Base-by-base conservation (phyloP, 2,113 vertebrate species). In the Amia ocellicauda region DNA sequence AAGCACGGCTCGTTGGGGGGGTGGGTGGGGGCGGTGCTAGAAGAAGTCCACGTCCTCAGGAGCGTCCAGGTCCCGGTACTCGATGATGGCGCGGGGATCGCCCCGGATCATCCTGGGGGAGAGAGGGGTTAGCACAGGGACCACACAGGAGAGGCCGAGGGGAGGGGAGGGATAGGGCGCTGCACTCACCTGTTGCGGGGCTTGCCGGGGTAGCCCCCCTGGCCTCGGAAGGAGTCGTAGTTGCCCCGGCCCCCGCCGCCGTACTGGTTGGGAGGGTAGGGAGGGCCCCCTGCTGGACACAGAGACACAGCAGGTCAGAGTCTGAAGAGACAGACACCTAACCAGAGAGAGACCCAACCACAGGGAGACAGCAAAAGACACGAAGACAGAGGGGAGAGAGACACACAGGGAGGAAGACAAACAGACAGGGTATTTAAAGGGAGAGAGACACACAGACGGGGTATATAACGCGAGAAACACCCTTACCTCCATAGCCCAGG, bases 31-130 rank as follows among this genome's bases (percentile, higher is more conserved):
- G 66, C 55, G 24, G 17, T 53, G 73, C 75, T 89, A 96, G 81
- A 96, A 96, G 85, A 96, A 96, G 65, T 96, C 94, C 28, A 94
- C 89, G 1, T 96, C 94, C 7, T 96, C 94, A 0, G 93, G 94
- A 4, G 94, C 93, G 11, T 96, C 94, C 73, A 96, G 83, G 77
- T 96, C 94, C 1, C 92, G 83, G 60, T 96, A 96, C 51, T 96
- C 94, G 14, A 96, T 88, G 62, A 96, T 93, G 71, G 92, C 91
- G 17, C 94, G 86, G 14, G 94, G 94, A 71, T 96, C 94, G 0
- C 94, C 92, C 3, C 93, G 88, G 27, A 90, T 86, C 91, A 95
- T 93, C 81, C 94, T 96, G 76, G n/a, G 70, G 62, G 24, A 47
- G 2, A 26, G 8, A 16, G 14, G 3, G 24, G 26, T 7, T 0